Evolutionary conservation across 2,797 vertebrate genomes (phyloP).

Genomic region (Sebastolobus altivelis): DNA sequence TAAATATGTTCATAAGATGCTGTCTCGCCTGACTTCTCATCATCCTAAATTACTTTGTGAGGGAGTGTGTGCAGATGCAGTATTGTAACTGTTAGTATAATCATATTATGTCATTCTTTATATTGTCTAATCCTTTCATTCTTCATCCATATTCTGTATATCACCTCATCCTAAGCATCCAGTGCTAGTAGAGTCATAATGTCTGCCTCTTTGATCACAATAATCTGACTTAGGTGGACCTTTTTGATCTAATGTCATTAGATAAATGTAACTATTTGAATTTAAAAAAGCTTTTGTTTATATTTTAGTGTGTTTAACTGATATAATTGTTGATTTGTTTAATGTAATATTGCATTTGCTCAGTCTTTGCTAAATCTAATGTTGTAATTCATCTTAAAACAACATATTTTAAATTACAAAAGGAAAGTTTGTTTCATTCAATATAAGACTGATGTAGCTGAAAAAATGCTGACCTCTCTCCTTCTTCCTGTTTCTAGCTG

Average conservation of each 20-base stretch:
- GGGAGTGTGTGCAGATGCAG: not conserved
- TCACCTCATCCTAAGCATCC: not conserved
- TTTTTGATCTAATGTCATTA: not conserved
- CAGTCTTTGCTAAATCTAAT: not conserved
- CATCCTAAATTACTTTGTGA: slow-evolving; percentile 1
- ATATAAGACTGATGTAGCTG: not conserved
- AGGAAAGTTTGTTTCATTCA: not conserved
- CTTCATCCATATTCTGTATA: not conserved
- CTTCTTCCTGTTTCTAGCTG: slow-evolving; percentile 84
- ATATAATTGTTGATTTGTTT: not conserved
- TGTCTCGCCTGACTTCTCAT: slow-evolving; percentile 7
- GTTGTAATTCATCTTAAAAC: not conserved
- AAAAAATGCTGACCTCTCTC: not conserved
- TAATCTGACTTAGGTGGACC: not conserved
- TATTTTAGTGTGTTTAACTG: not conserved
- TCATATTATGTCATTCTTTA: not conserved
- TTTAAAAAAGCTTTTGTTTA: not conserved
- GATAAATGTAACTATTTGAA: not conserved
- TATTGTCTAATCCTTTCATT: not conserved
- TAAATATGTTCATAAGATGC: slow-evolving; percentile 26
- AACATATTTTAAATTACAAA: not conserved
- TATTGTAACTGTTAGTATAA: not conserved
- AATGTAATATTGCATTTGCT: not conserved
- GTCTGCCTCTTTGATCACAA: not conserved
- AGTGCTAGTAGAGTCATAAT: not conserved